Evolutionary conservation across 2,797 vertebrate genomes (phyloP), one percentile per base, ranked within the genome.

Genomic region (Oryzias sinensis): DNA sequence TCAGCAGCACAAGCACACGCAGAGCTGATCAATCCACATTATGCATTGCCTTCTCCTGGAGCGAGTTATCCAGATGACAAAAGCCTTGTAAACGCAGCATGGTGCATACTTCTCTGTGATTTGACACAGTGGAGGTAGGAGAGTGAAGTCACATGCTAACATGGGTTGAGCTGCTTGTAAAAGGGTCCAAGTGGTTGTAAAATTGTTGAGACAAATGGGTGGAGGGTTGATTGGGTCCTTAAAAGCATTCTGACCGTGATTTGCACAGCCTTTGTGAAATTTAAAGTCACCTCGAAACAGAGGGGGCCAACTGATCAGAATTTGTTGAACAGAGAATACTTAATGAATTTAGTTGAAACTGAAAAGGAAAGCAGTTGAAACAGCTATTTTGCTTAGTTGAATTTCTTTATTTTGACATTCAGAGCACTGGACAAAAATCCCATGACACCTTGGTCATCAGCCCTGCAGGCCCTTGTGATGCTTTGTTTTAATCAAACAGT

Each of bases 321-420:
- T 49, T 43, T 25, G 17, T n/a, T 49, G 42, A 14, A 13, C 14
- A 59, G 20, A 65, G 8, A 43, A 51, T 14, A 18, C 40, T 7
- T 27, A 11, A 11, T 27, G 22, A 17, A 42, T 22, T 52, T 57
- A 24, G 41, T 60, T 55, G 55, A 51, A 40, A 77, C 62, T 49
- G 16, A 53, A 59, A 52, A 4, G 40, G 15, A 70, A 74, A 81
- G 53, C 53, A 8, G 55, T 62, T 68, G 57, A 53, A 70, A 37
- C 7, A 6, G 41, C 14, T 20, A 65, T 18, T 1, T 18, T 22
- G 20, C 20, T 22, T 22, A 22, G 3, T 22, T 22, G 2, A 22
- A 22, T 14, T 42, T 14, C 15, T 14, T 42, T 14, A 13, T 1
- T 42, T 14, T 42, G 7, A 22, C 20, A 22, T 22, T 22, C 20